A percentile compares a stretch with the other conserved stretches of the same genome.
Evolutionary conservation across 2,113 vertebrate genomes (phyloP).

Genomic region (Pycnonotus jocosus): DNA sequence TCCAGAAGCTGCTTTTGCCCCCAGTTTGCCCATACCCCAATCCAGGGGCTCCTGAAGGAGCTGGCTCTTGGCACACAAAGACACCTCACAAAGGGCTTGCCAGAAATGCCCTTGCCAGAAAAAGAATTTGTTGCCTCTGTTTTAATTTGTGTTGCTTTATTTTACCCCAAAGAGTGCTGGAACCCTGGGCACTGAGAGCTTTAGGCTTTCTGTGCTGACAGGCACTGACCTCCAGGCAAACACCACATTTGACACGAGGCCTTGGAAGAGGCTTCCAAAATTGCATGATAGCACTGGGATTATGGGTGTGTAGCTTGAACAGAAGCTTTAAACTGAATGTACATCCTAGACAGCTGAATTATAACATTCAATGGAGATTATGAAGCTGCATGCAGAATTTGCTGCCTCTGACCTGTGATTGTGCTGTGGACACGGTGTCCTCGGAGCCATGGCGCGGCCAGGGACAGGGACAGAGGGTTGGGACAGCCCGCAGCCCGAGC

Average conservation of each 20-base stretch:
- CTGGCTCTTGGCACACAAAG: rapidly evolving
- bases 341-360: not conserved
- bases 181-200: no score
- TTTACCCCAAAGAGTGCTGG: not conserved
- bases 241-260: no score
- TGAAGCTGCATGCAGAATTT: not conserved
- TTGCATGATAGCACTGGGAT: no score
- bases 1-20: not conserved
- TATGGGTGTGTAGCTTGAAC: no score
- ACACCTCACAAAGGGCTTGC: not conserved
- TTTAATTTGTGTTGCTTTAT: not conserved
- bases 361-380: not conserved
- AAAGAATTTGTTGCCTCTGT: rapidly evolving
- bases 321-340: not conserved
- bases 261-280: no score
- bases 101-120: not conserved
- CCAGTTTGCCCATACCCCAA: rapidly evolving
- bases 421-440: rapidly evolving
- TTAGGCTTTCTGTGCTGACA: no score
- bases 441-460: rapidly evolving
- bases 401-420: not conserved
- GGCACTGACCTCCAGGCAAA: no score
- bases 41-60: no score
- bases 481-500: rapidly evolving
- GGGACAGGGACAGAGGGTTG: no score